Evolutionary conservation across 2,113 vertebrate genomes (phyloP), one percentile per base, ranked within the genome.

Genomic region (Plecturocebus donacophilus): DNA sequence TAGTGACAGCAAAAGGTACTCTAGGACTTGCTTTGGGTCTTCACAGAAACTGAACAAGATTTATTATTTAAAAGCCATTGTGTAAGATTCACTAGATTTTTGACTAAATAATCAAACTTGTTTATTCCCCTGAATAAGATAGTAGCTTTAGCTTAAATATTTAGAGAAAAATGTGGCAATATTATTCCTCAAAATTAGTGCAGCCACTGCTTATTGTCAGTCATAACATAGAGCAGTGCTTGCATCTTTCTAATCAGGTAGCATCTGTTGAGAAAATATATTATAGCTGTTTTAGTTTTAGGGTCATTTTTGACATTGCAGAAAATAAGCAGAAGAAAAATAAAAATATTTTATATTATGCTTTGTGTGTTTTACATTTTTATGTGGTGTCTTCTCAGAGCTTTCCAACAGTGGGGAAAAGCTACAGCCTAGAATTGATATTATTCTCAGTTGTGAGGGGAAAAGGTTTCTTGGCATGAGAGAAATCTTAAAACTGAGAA

Each of bases 311-410:
- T 56, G n/a, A 73, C 92, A 52, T 14, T 68, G 47, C 23, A 30
- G 40, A 38, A 91, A 86, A 77, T 49, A 56, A 40, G 68, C 32
- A 87, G 66, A 91, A 79, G 61, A 68, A 97, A 94, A 94, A 52
- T 38, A 61, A 58, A 85, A 77, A 30, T 66, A 58, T 42, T 30
- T 95, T 89, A n/a, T 81, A 40, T 86, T 66, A 23, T 70, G 42
- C 9, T 93, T 95, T 87, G 47, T 2, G 47, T 64, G 73, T 91
- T 56, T 79, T 91, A 64, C 47, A 64, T 54, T 87, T 91, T 58
- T 32, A 56, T 4, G 14, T 83, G 25, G 47, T 32, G 42, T 68
- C 25, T 83, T 52, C 45, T 75, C 64, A 85, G 38, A 94, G 32
- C 35, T 71, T 90, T 71, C 54, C 5, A 58, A 73, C 4, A 27